Conservation (phyloP, 2,888 invertebrate genomes). For the Pristionchus exspectatus region DNA sequence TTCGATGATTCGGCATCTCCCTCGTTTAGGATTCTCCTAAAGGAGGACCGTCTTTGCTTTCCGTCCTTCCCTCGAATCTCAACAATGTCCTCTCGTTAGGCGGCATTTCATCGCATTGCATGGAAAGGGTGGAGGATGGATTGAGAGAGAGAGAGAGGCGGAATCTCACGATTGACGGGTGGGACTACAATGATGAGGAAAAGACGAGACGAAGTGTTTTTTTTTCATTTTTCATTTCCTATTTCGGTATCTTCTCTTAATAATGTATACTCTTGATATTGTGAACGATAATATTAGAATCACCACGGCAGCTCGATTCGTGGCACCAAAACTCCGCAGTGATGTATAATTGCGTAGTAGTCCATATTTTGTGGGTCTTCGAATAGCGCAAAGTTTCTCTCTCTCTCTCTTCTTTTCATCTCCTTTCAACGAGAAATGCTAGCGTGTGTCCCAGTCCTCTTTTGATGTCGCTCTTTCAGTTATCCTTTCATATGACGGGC, state of each 20-base stretch:
- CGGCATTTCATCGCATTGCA: constrained; percentile 44
- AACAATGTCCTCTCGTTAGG: constrained; percentile 41
- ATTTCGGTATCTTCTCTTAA: not conserved
- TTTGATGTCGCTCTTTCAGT: not conserved
- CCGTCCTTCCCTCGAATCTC: constrained; percentile 16
- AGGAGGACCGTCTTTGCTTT: constrained; percentile 12
- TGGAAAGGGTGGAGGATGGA: not conserved
- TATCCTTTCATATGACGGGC: not conserved
- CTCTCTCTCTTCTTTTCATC: not conserved
- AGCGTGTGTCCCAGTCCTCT: constrained; percentile 32
- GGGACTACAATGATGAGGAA: not conserved
- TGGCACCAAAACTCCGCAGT: not conserved
- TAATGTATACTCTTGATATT: not conserved
- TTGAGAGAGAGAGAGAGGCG: not conserved
- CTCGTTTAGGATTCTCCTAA: not conserved
- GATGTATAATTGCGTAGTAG: not conserved
- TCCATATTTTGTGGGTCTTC: constrained; percentile 3
- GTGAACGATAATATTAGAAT: not conserved
- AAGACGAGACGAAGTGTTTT: not conserved
- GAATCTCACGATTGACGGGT: constrained; percentile 10
- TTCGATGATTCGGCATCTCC: not conserved
- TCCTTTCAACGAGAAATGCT: not conserved
- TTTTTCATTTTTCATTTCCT: too few species aligned
- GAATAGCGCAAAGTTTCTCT: constrained; percentile 2
- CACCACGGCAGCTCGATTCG: not conserved